phyloP scores from a whole-genome alignment of 2,888 invertebrate species.

The Euplagia quadripunctaria region DNA sequence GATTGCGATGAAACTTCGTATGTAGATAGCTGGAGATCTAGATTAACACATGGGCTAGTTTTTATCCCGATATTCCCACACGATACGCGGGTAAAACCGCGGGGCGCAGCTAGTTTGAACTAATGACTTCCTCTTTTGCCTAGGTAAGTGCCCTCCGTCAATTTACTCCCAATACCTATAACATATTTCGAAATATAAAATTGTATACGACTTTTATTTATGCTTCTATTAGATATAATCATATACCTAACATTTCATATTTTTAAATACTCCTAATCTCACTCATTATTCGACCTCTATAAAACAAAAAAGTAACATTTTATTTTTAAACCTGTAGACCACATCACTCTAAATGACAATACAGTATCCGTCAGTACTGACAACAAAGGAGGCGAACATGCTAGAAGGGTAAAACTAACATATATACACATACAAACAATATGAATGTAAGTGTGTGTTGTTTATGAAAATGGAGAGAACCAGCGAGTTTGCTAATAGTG shows the following conservation, averaged over 20 bases:
- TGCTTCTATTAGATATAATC: too few species aligned
- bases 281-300: not conserved
- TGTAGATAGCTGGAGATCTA: too few species aligned
- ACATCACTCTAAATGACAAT: constrained; percentile 37
- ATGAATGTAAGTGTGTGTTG: constrained; percentile 20
- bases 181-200: too few species aligned
- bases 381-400: constrained; percentile 39
- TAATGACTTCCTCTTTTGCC: too few species aligned
- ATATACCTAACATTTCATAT: not conserved
- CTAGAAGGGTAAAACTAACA: constrained; percentile 3
- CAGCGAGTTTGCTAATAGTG: constrained; percentile 1
- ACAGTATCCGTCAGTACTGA: constrained; percentile 30
- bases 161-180: too few species aligned
- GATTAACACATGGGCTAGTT: too few species aligned
- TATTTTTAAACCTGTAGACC: constrained; percentile 25
- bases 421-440: constrained; percentile 15
- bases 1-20: too few species aligned
- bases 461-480: constrained; percentile 21
- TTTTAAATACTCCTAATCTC: not conserved
- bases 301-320: constrained; percentile 16
- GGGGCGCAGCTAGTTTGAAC: too few species aligned
- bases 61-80: too few species aligned
- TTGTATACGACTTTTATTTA: too few species aligned
- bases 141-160: too few species aligned
- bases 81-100: too few species aligned